Percentiles rank a stretch among this genome's conserved stretches.
phyloP scores from a whole-genome alignment of 2,797 vertebrate species.

The Antrozous pallidus region DNA sequence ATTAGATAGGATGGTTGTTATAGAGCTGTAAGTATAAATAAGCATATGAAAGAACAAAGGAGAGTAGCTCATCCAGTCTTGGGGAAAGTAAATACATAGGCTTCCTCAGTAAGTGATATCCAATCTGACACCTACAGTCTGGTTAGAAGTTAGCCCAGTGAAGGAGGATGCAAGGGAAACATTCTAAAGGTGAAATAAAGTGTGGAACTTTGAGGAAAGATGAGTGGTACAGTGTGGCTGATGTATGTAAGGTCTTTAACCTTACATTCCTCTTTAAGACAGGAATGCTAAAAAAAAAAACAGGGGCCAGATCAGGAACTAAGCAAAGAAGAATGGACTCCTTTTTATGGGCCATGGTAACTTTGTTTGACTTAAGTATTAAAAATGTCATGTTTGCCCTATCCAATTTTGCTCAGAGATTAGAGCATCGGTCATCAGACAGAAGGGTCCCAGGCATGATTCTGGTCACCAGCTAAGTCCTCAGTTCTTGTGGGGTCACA shows the following conservation, averaged over 20 bases:
- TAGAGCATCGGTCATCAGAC: no score
- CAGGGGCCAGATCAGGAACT: not conserved
- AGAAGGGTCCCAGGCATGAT: no score
- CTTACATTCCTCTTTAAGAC: no score
- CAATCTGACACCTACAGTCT: not conserved
- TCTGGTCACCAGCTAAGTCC: no score
- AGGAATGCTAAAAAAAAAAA: rapidly evolving
- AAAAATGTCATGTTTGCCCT: not conserved
- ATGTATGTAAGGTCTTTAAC: not conserved
- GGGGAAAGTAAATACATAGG: not conserved
- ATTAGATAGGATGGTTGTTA: no score
- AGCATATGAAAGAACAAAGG: not conserved
- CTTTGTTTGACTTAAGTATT: not conserved
- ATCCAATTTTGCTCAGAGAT: no score
- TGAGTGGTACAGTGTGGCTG: not conserved
- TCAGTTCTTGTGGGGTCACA: no score
- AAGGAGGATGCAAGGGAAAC: not conserved
- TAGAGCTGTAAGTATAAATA: not conserved
- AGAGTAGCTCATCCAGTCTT: not conserved
- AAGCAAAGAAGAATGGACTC: not conserved
- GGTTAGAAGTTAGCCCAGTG: not conserved
- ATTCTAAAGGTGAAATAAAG: not conserved
- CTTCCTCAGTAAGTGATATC: not conserved
- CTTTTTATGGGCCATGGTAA: not conserved
- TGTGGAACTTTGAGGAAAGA: not conserved